A percentile compares a stretch with the other conserved stretches of the same genome.
phyloP scores from a whole-genome alignment of 2,113 vertebrate genomes.

The Aspidoscelis tigris region DNA sequence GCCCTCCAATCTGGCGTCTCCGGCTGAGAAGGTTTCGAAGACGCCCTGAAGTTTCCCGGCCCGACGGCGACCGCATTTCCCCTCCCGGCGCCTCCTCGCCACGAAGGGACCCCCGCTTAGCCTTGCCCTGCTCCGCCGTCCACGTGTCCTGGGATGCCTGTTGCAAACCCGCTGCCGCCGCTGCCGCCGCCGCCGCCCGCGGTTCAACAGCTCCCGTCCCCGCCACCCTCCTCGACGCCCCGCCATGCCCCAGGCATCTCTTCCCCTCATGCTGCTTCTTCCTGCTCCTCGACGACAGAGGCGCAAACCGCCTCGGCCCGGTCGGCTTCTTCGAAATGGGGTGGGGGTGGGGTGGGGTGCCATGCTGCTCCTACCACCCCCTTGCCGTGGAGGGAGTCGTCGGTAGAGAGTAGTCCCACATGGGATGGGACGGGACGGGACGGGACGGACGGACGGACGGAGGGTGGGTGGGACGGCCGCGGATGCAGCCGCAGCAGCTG shows the following conservation, averaged over 20 bases:
- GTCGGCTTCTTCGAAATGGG: too few species aligned
- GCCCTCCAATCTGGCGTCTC: neutral
- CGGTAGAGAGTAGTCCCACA: too few species aligned
- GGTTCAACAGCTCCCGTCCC: neutral
- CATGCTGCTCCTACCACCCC: too few species aligned
- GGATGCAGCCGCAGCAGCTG: too few species aligned
- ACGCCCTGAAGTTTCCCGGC: too few species aligned
- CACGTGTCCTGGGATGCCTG: neutral
- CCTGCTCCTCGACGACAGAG: neutral
- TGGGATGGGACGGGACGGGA: neutral
- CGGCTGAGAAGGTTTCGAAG: too few species aligned
- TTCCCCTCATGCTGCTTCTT: neutral
- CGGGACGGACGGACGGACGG: constrained; percentile 8
- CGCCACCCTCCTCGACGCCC: neutral
- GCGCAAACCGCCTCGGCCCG: neutral
- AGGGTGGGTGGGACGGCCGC: neutral
- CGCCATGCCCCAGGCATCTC: neutral
- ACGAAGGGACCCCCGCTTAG: neutral
- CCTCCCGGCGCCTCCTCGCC: neutral
- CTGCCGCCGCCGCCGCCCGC: neutral
- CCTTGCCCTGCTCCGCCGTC: neutral
- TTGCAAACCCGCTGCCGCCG: too few species aligned
- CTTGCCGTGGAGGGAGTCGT: too few species aligned
- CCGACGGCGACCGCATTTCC: neutral
- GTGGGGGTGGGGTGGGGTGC: too few species aligned